Percentiles rank a stretch among this genome's conserved stretches.
Evolutionary conservation across 2,797 vertebrate genomes (phyloP).

Genomic region (Chelmon rostratus): DNA sequence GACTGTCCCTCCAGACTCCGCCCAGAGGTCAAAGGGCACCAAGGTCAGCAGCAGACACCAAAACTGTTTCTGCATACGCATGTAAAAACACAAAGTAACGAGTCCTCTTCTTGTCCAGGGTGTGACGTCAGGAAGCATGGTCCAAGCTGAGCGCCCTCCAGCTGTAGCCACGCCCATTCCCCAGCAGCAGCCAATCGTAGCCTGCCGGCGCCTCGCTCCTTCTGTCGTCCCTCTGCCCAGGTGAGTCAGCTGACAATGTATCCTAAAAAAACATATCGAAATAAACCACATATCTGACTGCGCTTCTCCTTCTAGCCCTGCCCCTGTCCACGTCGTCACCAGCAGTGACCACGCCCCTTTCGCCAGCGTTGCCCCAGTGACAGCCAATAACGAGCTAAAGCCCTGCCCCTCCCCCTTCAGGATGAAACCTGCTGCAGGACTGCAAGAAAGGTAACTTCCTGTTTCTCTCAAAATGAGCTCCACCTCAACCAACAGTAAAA

Average conservation of each 20-base stretch:
- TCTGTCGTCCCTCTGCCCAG: slow-evolving; percentile 57
- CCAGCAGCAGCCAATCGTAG: slow-evolving; percentile 71
- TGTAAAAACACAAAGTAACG: neutral
- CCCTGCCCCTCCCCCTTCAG: slow-evolving; percentile 93
- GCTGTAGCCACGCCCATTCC: slow-evolving; percentile 78
- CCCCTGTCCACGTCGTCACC: slow-evolving; percentile 17
- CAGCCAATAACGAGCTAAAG: slow-evolving; percentile 84
- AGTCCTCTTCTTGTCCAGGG: slow-evolving; percentile 35
- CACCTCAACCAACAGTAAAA: too few species aligned
- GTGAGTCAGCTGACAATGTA: slow-evolving; percentile 35
- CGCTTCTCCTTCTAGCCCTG: slow-evolving; percentile 40
- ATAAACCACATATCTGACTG: neutral
- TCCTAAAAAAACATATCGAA: neutral
- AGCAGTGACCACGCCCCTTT: slow-evolving; percentile 16
- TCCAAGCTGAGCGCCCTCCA: slow-evolving; percentile 89
- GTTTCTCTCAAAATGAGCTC: too few species aligned
- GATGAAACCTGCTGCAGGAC: slow-evolving; percentile 95
- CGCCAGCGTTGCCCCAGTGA: slow-evolving; percentile 7
- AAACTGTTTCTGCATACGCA: rapidly evolving
- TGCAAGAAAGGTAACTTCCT: slow-evolving; percentile 92
- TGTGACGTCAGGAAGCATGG: slow-evolving; percentile 90
- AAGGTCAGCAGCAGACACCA: slow-evolving; percentile 38
- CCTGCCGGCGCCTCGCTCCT: slow-evolving; percentile 54
- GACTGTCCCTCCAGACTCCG: slow-evolving; percentile 78
- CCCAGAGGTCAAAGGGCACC: slow-evolving; percentile 77